Evolutionary conservation across 2,888 invertebrate genomes (phyloP).

Genomic region (Didymodactylos carnosus): DNA sequence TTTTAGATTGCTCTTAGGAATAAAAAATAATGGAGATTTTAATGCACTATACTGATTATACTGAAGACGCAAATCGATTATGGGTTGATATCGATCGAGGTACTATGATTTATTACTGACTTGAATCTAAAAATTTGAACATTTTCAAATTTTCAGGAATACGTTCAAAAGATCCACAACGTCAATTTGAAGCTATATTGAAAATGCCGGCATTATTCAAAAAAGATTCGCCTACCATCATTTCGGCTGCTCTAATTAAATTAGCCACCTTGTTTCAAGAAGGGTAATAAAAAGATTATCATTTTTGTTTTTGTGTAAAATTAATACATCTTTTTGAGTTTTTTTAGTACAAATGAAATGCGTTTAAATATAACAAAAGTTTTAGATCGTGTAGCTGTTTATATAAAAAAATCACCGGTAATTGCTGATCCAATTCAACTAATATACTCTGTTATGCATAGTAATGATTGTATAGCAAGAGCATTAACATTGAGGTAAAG

Average conservation of each 20-base stretch:
- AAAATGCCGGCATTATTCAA: neutral
- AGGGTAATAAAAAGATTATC: neutral
- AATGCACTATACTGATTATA: neutral
- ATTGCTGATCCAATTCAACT: slow-evolving; percentile 75
- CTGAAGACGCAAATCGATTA: neutral
- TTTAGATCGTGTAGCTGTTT: slow-evolving; percentile 80
- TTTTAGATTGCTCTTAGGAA: too few species aligned
- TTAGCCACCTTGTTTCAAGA: neutral
- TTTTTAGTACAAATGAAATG: slow-evolving; percentile 59
- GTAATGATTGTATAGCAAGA: slow-evolving; percentile 81
- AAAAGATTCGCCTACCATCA: neutral
- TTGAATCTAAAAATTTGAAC: neutral
- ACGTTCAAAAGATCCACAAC: neutral
- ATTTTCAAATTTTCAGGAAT: neutral
- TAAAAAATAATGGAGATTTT: too few species aligned
- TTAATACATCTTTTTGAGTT: neutral
- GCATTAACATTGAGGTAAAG: slow-evolving; percentile 53
- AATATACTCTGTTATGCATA: slow-evolving; percentile 78
- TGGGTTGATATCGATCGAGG: neutral
- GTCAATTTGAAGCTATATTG: neutral
- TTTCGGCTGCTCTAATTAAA: neutral
- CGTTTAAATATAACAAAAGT: slow-evolving; percentile 75
- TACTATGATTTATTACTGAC: neutral
- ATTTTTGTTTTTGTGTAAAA: neutral
- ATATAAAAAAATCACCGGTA: slow-evolving; percentile 75